These are phyloP conservation scores for Drusus annulatus DNA, from an alignment of 1,140 invertebrate species.

Conservation along the genomic window DNA sequence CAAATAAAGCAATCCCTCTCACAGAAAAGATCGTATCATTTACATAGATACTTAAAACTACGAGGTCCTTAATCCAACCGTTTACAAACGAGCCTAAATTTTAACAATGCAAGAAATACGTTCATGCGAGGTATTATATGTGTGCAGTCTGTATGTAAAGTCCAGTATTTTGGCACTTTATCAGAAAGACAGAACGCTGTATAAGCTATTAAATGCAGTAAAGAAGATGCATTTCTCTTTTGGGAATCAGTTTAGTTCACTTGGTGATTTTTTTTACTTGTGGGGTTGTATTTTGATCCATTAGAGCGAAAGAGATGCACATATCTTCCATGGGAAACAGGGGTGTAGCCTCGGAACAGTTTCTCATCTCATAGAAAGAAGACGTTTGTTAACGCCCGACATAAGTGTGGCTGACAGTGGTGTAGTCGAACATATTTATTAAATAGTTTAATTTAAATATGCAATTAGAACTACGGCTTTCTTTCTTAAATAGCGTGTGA, in stretches of 20 bases:
- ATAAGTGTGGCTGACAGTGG: constrained; percentile 47
- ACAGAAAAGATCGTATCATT: neutral
- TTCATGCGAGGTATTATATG: too few relatives aligned
- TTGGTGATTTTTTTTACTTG: neutral
- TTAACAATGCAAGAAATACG: too few relatives aligned
- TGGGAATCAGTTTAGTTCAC: neutral
- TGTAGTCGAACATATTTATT: constrained; percentile 21
- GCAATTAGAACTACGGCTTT: neutral
- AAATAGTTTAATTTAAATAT: neutral
- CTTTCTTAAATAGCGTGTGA: too few relatives aligned
- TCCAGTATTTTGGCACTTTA: neutral
- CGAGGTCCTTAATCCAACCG: too few relatives aligned
- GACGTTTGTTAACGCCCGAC: constrained; percentile 58
- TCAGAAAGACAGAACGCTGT: neutral
- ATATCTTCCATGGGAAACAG: neutral
- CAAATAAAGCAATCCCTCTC: neutral
- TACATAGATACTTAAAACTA: too few relatives aligned
- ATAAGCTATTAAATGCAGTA: neutral
- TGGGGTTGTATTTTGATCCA: neutral
- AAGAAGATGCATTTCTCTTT: neutral
- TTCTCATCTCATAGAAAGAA: constrained; percentile 54
- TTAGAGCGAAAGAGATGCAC: constrained; percentile 18
- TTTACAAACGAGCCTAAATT: too few relatives aligned
- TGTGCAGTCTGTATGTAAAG: too few relatives aligned
- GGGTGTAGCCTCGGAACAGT: constrained; percentile 16